A percentile compares a stretch with the other conserved stretches of the same genome.
Conservation (phyloP, 1,140 invertebrate species). For the Globodera ellingtonae region DNA sequence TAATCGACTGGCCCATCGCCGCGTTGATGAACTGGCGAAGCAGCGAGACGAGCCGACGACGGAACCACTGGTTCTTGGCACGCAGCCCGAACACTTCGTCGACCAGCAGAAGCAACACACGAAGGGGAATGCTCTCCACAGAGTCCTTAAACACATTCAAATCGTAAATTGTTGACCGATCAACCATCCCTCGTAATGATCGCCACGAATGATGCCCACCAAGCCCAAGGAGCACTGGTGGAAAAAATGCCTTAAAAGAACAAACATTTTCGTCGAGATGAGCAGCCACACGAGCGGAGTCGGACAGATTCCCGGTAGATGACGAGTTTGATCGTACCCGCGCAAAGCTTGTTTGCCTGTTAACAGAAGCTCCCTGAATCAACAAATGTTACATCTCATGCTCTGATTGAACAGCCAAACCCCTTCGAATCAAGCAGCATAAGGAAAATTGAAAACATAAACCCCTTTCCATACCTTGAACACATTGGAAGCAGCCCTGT, state of each 20-base stretch:
- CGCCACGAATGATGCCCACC: neutral
- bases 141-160: slow-evolving; percentile 26
- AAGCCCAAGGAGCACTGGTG: neutral
- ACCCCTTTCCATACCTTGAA: slow-evolving; percentile 32
- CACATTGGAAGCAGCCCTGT: slow-evolving; percentile 57
- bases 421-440: too few species aligned
- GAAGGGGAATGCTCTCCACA: slow-evolving; percentile 79
- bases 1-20: slow-evolving; percentile 82
- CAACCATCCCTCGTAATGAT: too few species aligned
- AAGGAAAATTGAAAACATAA: neutral
- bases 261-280: slow-evolving; percentile 47
- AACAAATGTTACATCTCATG: neutral
- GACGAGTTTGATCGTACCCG: slow-evolving; percentile 13
- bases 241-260: neutral
- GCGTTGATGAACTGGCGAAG: slow-evolving; percentile 78
- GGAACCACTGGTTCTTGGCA: slow-evolving; percentile 82
- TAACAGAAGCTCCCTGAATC: slow-evolving; percentile 13
- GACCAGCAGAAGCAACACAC: slow-evolving; percentile 82
- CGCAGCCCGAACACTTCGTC: slow-evolving; percentile 89
- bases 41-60: slow-evolving; percentile 78
- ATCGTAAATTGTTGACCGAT: too few species aligned
- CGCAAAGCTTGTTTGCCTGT: slow-evolving; percentile 11
- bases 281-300: slow-evolving; percentile 55
- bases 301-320: slow-evolving; percentile 30
- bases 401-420: too few species aligned